Evolutionary conservation across 64 coral and sea anemone genomes (phyloP).

Genomic region (Stichodactyla mertensii): DNA sequence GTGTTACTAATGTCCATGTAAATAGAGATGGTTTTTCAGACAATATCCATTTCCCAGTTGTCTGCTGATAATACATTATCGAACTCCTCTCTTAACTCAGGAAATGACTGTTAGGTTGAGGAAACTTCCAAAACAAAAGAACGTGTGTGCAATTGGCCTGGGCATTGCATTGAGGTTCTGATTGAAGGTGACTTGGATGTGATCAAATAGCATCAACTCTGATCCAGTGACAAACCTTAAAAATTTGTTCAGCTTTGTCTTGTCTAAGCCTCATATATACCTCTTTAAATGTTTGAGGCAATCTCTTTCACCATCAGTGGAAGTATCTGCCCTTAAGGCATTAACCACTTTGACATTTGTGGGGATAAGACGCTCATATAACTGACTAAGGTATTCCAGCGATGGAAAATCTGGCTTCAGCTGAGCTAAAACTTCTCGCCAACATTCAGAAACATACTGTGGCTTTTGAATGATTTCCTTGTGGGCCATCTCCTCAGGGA

Average conservation of each 20-base stretch:
- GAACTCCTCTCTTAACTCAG: slow-evolving; percentile 20
- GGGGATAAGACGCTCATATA: neutral
- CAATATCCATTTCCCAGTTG: neutral
- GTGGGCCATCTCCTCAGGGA: neutral
- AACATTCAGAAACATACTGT: slow-evolving; percentile 24
- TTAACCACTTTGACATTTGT: neutral
- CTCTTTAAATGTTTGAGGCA: slow-evolving; percentile 8
- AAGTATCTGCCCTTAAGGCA: neutral
- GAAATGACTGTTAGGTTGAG: slow-evolving; percentile 60
- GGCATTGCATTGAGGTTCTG: slow-evolving; percentile 3
- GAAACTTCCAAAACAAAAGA: slow-evolving; percentile 49
- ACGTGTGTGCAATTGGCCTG: slow-evolving; percentile 65
- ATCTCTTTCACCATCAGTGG: slow-evolving; percentile 30
- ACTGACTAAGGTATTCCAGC: neutral
- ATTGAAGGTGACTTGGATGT: slow-evolving; percentile 48
- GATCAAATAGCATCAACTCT: slow-evolving; percentile 49
- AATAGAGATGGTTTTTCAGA: neutral
- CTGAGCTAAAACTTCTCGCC: neutral
- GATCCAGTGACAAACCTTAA: slow-evolving; percentile 64
- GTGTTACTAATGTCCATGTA: neutral
- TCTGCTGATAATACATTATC: neutral
- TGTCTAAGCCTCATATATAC: slow-evolving; percentile 20
- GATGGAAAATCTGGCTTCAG: neutral
- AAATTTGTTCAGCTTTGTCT: slow-evolving; percentile 46
- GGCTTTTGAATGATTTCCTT: slow-evolving; percentile 18